These are phyloP conservation scores for Bungarus multicinctus DNA, from an alignment of 2,113 vertebrate species.

Conservation along the genomic window DNA sequence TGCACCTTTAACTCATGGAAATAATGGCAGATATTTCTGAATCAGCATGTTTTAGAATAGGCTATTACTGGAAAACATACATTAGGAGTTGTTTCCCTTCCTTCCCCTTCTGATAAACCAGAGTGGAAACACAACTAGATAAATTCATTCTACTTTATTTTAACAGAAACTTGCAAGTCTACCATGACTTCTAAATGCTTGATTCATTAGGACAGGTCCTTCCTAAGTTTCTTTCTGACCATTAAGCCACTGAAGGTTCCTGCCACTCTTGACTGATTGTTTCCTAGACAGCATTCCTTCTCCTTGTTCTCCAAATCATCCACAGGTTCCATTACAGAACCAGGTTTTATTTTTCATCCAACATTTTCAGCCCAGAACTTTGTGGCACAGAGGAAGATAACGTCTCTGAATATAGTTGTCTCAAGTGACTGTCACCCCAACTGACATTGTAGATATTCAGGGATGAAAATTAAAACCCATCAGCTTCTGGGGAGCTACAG, in stretches of 20 bases:
- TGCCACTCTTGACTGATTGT: neutral
- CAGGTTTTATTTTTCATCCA: neutral
- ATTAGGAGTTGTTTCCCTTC: neutral
- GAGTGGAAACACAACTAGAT: neutral
- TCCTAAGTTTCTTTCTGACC: neutral
- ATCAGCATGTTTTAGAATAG: neutral
- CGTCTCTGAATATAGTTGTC: neutral
- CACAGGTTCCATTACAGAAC: neutral
- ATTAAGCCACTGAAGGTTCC: neutral
- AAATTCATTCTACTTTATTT: neutral
- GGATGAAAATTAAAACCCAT: neutral
- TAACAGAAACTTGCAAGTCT: neutral
- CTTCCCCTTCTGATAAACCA: neutral
- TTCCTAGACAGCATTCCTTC: neutral
- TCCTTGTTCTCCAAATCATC: neutral
- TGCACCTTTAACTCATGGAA: neutral
- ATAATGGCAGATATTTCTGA: neutral
- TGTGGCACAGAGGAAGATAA: neutral
- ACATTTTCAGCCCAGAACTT: neutral
- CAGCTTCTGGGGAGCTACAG: neutral
- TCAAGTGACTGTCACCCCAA: neutral
- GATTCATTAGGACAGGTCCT: neutral
- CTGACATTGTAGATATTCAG: neutral
- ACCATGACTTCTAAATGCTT: neutral
- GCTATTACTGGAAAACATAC: neutral